These are phyloP conservation scores for Pandion haliaetus DNA, from an alignment of 2,113 vertebrate species.

Conservation along the genomic window DNA sequence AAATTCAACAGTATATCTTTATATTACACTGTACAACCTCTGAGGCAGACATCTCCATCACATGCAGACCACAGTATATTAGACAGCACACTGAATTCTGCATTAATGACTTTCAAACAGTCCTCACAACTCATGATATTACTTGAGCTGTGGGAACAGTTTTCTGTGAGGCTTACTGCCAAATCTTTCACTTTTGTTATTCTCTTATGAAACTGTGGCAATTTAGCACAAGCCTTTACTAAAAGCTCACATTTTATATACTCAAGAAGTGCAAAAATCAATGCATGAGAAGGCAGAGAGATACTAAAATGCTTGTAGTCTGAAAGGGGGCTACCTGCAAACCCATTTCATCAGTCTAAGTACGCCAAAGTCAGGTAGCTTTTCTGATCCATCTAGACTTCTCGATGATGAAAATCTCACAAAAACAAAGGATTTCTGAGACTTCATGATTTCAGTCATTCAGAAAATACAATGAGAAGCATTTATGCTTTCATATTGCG, in stretches of 20 bases:
- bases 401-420: constrained; percentile 1
- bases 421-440: constrained; percentile 8
- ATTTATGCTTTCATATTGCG: background rate
- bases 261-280: constrained; percentile 55
- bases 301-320: constrained; percentile 11
- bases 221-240: constrained; percentile 38
- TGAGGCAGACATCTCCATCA: constrained; percentile 37
- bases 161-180: constrained; percentile 51
- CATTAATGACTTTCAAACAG: constrained; percentile 52
- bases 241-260: constrained; percentile 64
- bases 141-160: constrained; percentile 47
- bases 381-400: background rate
- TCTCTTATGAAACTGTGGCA: constrained; percentile 32
- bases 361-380: background rate
- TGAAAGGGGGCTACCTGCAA: background rate
- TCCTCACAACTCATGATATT: constrained; percentile 38
- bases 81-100: constrained; percentile 42
- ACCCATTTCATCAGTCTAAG: constrained; percentile 41
- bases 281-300: constrained; percentile 30
- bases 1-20: background rate
- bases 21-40: background rate
- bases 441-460: background rate
- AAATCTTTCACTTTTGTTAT: constrained; percentile 58
- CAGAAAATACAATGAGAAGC: background rate
- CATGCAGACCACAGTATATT: background rate